phyloP scores from a whole-genome alignment of 2,888 invertebrate genomes.

The Digitonthophagus gazella region DNA sequence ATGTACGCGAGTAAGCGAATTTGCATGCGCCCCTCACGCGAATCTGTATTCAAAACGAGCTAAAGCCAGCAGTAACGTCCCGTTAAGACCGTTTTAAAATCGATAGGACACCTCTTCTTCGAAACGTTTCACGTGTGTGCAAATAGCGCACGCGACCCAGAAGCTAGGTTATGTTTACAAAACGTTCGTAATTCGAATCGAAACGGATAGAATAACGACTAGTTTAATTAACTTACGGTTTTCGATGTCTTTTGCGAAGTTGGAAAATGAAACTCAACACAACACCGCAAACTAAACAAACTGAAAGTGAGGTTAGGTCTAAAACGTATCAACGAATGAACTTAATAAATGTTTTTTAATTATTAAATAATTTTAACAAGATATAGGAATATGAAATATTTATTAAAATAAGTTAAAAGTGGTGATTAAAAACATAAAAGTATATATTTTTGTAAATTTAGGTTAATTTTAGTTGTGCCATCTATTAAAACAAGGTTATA shows the following conservation, averaged over 20 bases:
- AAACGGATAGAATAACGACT: neutral
- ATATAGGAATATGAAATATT: too few relatives aligned
- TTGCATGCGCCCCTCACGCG: slow-evolving; percentile 7
- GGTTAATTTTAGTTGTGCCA: neutral
- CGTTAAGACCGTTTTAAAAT: neutral
- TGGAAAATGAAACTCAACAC: too few relatives aligned
- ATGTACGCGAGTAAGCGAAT: slow-evolving; percentile 38
- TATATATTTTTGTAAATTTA: neutral
- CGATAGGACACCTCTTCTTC: neutral
- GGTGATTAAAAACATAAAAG: neutral
- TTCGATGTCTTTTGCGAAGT: neutral
- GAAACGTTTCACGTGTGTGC: neutral
- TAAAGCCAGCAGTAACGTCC: neutral
- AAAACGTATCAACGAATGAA: neutral
- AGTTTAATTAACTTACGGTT: neutral
- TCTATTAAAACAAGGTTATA: neutral
- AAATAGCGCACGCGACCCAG: neutral
- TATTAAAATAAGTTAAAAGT: too few relatives aligned
- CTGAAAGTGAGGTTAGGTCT: neutral
- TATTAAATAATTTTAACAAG: neutral
- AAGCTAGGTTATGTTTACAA: neutral
- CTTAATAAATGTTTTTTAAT: neutral
- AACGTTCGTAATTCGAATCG: neutral
- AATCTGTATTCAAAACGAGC: neutral
- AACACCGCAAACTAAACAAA: neutral